A percentile compares a stretch with the other conserved stretches of the same genome.
phyloP scores from a whole-genome alignment of 2,113 vertebrate species.

The Cynoglossus semilaevis region DNA sequence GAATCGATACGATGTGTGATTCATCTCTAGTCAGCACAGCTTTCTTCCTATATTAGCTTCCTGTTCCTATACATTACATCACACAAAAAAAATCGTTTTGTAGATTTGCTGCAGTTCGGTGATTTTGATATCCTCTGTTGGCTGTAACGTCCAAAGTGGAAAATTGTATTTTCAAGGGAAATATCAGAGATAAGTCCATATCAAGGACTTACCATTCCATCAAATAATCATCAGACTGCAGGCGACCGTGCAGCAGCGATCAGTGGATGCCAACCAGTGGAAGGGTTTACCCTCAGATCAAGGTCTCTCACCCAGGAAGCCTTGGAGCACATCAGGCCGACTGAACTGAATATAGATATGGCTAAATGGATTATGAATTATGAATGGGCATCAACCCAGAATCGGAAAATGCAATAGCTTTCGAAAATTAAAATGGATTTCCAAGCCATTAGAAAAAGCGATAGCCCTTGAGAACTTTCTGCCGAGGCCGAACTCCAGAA shows the following conservation, averaged over 20 bases:
- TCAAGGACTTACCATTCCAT: constrained; percentile 17
- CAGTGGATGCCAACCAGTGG: constrained; percentile 23
- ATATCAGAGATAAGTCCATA: constrained; percentile 10
- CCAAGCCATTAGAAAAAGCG: constrained; percentile 24
- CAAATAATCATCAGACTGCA: constrained; percentile 35
- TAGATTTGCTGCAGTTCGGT: no score
- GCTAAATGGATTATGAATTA: constrained; percentile 75
- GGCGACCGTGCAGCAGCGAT: constrained; percentile 19
- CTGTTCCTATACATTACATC: no score
- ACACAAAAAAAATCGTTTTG: no score
- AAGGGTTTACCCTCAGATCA: constrained; percentile 59
- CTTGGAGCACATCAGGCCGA: constrained; percentile 38
- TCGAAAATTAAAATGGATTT: constrained; percentile 62
- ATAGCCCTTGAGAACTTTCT: constrained; percentile 15
- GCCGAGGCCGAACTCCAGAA: background rate
- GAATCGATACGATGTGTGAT: no score
- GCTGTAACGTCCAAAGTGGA: constrained; percentile 1
- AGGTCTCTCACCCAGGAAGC: constrained; percentile 66
- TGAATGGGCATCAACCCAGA: constrained; percentile 70
- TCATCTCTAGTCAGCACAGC: no score
- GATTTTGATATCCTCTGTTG: no score
- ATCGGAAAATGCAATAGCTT: constrained; percentile 59
- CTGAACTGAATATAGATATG: constrained; percentile 60
- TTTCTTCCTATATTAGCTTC: no score
- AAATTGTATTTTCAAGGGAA: constrained; percentile 1